phyloP scores from a whole-genome alignment of 2,888 invertebrate species.

The Eristalinus sepulchralis region DNA sequence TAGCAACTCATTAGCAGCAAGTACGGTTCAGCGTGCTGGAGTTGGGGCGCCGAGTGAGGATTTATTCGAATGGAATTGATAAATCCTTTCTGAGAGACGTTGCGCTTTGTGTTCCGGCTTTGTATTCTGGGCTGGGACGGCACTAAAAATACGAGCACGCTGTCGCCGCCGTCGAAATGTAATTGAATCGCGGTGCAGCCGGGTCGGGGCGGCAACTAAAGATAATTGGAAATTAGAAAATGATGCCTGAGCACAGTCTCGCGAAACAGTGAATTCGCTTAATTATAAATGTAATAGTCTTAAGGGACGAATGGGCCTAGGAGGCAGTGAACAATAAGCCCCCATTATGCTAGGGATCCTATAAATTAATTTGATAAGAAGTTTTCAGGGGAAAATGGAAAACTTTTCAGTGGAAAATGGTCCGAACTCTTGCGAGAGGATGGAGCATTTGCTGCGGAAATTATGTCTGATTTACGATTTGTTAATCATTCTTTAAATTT shows the following conservation, averaged over 20 bases:
- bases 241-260: background rate
- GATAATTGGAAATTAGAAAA: constrained; percentile 43
- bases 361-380: background rate
- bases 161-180: background rate
- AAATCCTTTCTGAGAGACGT: background rate
- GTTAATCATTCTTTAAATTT: too few relatives aligned
- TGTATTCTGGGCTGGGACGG: background rate
- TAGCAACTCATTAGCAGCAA: background rate
- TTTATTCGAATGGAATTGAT: background rate
- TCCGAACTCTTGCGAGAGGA: background rate
- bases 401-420: background rate
- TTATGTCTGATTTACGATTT: too few relatives aligned
- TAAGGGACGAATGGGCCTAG: background rate
- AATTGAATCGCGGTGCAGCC: background rate
- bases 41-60: background rate
- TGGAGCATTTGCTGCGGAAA: background rate
- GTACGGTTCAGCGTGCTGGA: too few relatives aligned
- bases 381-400: background rate
- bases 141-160: background rate
- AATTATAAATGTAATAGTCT: background rate
- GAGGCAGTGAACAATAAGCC: background rate
- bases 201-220: background rate
- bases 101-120: background rate
- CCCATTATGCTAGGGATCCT: background rate
- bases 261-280: background rate